phyloP scores from a whole-genome alignment of 1,140 invertebrate species.

The Parasteatoda tepidariorum region DNA sequence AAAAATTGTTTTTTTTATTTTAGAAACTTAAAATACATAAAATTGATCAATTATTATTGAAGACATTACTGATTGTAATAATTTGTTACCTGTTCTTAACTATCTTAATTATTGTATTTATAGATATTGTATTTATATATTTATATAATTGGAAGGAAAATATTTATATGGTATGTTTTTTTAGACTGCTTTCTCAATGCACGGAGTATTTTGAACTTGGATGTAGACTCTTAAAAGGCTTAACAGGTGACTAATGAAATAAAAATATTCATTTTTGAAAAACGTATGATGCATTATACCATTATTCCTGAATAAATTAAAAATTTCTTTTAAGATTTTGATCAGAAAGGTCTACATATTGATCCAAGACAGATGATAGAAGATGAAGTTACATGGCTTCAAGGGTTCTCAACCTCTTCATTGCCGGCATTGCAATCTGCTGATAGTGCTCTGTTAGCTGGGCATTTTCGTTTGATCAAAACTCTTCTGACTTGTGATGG shows the following conservation, averaged over 20 bases:
- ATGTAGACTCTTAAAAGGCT: constrained; percentile 69
- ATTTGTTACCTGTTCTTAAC: neutral
- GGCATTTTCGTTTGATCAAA: constrained; percentile 71
- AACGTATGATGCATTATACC: neutral
- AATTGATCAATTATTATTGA: neutral
- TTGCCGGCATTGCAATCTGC: constrained; percentile 63
- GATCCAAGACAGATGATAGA: constrained; percentile 70
- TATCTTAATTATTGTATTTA: too few species aligned
- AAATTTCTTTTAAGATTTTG: constrained; percentile 61
- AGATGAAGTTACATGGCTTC: constrained; percentile 72
- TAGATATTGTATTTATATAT: too few species aligned
- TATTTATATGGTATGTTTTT: too few species aligned
- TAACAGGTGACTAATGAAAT: constrained; percentile 69
- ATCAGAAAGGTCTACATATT: constrained; percentile 68
- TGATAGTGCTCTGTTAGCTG: constrained; percentile 71
- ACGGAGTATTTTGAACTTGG: constrained; percentile 72
- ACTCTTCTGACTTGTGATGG: constrained; percentile 71
- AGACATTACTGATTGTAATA: neutral
- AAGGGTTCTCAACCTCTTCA: constrained; percentile 69
- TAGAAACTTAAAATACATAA: neutral
- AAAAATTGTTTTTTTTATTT: neutral
- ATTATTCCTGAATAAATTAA: neutral
- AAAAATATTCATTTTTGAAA: too few species aligned
- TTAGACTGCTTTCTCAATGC: constrained; percentile 70
- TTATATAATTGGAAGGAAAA: too few species aligned